phyloP scores from a whole-genome alignment of 2,888 invertebrate species.

The Pammene fasciana region DNA sequence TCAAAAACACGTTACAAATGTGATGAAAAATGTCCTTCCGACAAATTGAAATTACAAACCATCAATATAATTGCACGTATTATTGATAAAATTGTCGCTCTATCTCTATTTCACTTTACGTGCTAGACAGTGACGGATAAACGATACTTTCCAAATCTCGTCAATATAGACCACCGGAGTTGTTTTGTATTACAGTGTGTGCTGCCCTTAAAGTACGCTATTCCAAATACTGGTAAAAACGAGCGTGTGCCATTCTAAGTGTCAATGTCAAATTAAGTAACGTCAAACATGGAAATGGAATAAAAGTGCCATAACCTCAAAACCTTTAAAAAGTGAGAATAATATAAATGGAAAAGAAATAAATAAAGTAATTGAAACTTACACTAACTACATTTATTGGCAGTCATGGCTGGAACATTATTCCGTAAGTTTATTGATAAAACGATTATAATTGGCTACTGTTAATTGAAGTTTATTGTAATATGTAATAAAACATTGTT shows the following conservation, averaged over 20 bases:
- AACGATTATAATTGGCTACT: neutral
- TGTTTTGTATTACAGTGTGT: neutral
- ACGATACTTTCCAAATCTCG: neutral
- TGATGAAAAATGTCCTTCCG: too few species aligned
- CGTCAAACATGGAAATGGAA: conserved; percentile 21
- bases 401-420: conserved; percentile 66
- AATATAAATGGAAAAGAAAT: neutral
- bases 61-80: too few species aligned
- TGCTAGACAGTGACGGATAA: too few species aligned
- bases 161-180: neutral
- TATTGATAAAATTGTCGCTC: too few species aligned
- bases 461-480: neutral
- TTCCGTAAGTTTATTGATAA: conserved; percentile 62
- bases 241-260: neutral
- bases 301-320: conserved; percentile 46
- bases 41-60: too few species aligned
- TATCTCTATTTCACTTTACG: too few species aligned
- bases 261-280: conserved; percentile 9
- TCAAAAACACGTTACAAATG: conserved; percentile 1
- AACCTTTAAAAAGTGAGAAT: neutral
- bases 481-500: conserved; percentile 2
- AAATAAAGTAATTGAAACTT: neutral
- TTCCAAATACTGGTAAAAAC: conserved; percentile 12
- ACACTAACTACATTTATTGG: neutral
- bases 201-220: neutral